Base-by-base conservation (phyloP, 2,888 invertebrate species). In the Ellobium chinense region DNA sequence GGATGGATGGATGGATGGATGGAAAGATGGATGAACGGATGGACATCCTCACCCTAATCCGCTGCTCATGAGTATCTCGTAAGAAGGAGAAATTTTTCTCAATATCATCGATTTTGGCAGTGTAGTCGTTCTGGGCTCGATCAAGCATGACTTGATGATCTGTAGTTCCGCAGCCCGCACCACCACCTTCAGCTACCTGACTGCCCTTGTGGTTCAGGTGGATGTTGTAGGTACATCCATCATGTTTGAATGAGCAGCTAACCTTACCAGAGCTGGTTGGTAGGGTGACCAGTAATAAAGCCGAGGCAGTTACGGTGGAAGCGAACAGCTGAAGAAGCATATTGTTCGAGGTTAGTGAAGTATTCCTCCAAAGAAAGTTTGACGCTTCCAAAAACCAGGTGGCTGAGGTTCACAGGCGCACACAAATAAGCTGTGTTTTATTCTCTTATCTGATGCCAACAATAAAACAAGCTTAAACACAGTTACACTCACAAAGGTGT, bases 41-140 rank as follows among this genome's bases (percentile, higher is more conserved):
- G 14, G 18, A 39, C 14, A 9, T 24, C 21, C 34, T 56, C 74
- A 80, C 80, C 74, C 70, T 80, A 27, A 85, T 75, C 1, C 85
- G 62, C 54, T 82, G 78, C 46, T 85, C 85, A 70, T 85, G 85
- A 27, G 77, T 70, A 65, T 83, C 85, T 54, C 78, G 80, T 24
- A 85, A 31, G 72, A 70, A 72, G 36, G 79, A 79, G 65, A 85
- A 82, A 60, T 76, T 77, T 46, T 81, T 82, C 54, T 83, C 82
- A 56, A 85, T 85, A 34, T 58, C 77, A 66, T 80, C 78, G 60
- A 83, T 73, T 60, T 83, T 83, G 66, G 81, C 76, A 2, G 54
- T n/a, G 78, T 83, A 79, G 37, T 79, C 81, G 65, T 81, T 81
- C 81, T 81, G 79, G 9, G 60, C 73, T 9, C 39, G 74, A 54